Evolutionary conservation across 1,140 invertebrate genomes (phyloP), one percentile per base, ranked within the genome.

Genomic region (Drosophila malerkotliana): DNA sequence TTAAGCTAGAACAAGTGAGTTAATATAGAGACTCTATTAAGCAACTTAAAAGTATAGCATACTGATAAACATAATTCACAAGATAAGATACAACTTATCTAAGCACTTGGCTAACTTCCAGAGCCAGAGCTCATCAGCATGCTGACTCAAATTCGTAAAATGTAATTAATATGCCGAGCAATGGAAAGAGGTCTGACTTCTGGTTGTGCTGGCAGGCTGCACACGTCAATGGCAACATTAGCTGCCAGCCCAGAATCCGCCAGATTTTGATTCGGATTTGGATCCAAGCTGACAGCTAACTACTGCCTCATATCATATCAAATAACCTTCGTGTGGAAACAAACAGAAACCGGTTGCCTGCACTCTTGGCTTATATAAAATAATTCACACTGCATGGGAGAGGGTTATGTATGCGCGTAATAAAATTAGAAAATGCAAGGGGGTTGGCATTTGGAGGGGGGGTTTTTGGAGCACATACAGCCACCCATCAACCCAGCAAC

Each of bases 251-350:
- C 66, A 71, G 67, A 69, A 57, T 71, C 51, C 49, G 21, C 12
- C 30, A 45, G 44, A 34, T 10, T 60, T 14, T 21, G 44, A 28
- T 6, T 37, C 57, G 21, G 58, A 44, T 63, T 63, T 15, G 59
- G 44, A 77, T 47, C 47, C 44, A 44, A 54, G 54, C 61, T 44
- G 55, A 24, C 55, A 44, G 54, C 51, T 4, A 1, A 18, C 18
- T 18, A 39, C 62, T 56, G 51, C 39, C 55, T 69, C 62, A 68
- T 82, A 87, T 87, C 69, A 78, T 87, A 85, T 85, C 75, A 79
- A 88, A 60, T 85, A 85, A 82, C 83, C 82, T 87, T 85, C 82
- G 77, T 81, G 81, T 64, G 58, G 60, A 59, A 75, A 56, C 73
- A 74, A 72, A 79, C 73, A 60, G 51, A 73, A 56, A 85, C 82